Base-by-base conservation (phyloP, 1,140 invertebrate species). In the Leptopilina clavipes region DNA sequence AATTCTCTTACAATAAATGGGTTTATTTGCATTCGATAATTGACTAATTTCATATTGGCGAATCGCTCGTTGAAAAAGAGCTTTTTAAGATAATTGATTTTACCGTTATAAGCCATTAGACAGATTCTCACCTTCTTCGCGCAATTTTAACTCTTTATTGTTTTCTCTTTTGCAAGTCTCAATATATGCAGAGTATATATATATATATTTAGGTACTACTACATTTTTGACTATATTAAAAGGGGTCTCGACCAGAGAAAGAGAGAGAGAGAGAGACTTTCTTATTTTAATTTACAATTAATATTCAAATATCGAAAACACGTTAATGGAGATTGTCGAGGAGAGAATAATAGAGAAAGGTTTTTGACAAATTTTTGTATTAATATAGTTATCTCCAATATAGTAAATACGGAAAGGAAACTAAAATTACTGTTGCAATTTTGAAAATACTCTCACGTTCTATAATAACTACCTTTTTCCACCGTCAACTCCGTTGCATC, bases 91-190 rank as follows among this genome's bases (percentile, higher is more conserved):
- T 65, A 25, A 65, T 25, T 65, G 56, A 9, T 25, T 65, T 25
- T 65, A 65, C 56, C 56, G 22, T 65, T 65, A 65, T 65, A 65
- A 14, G 22, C 56, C 56, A 65, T 65, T 65, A 65, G 56, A 14
- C 56, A 65, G 19, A 65, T 65, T 65, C 56, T 65, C 56, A 65
- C 56, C 56, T 65, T 65, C 56, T 19, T 65, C 19, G 25, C 25
- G 11, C 56, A 65, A 65, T 65, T 31, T n/a, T 25, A 65, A 65
- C 56, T 11, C 25, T 65, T 65, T 65, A 65, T 65, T 65, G 56
- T 65, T 65, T 65, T 65, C 56, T 65, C 25, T 14, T 65, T 65
- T 65, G 19, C 22, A 18, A 56, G 54, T 19, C 25, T 31, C 25
- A 31, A 31, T 2, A 5, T 31, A 25, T 25, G 10, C 18, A 59